A percentile compares a stretch with the other conserved stretches of the same genome.
phyloP scores from a whole-genome alignment of 2,113 vertebrate species.

The Bettongia penicillata region DNA sequence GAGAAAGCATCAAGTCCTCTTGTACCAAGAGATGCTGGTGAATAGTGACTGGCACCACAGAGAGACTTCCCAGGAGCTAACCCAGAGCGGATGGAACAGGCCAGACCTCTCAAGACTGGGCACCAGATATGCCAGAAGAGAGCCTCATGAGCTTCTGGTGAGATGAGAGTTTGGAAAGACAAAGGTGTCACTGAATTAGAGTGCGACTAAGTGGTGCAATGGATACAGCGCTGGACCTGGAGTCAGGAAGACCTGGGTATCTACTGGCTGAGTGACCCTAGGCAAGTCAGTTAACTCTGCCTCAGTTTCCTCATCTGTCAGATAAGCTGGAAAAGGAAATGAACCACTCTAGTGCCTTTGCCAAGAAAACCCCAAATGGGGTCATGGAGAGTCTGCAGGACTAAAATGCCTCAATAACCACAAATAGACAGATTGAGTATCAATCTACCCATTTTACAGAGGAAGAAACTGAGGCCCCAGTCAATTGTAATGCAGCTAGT shows the following conservation, averaged over 20 bases:
- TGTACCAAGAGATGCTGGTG: no score
- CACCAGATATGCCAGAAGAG: no score
- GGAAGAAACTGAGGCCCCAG: background rate
- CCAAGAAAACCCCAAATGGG: background rate
- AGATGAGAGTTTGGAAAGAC: background rate
- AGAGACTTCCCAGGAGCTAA: background rate
- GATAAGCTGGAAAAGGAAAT: background rate
- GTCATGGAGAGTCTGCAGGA: background rate
- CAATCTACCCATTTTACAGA: no score
- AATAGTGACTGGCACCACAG: fast-evolving
- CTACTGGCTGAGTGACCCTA: background rate
- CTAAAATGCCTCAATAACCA: no score
- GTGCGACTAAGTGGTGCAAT: background rate
- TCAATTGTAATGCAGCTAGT: background rate
- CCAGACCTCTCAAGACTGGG: no score
- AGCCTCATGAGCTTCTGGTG: no score
- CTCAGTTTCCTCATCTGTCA: background rate
- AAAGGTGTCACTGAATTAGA: background rate
- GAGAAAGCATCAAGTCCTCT: no score
- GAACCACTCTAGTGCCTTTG: background rate
- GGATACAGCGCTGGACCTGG: no score
- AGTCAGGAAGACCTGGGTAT: background rate
- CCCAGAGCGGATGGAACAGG: background rate
- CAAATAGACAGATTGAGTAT: background rate
- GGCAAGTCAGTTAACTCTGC: no score